Base-by-base conservation (phyloP, 92 coral and sea anemone genomes). In the Chrysogorgia sp. region DNA sequence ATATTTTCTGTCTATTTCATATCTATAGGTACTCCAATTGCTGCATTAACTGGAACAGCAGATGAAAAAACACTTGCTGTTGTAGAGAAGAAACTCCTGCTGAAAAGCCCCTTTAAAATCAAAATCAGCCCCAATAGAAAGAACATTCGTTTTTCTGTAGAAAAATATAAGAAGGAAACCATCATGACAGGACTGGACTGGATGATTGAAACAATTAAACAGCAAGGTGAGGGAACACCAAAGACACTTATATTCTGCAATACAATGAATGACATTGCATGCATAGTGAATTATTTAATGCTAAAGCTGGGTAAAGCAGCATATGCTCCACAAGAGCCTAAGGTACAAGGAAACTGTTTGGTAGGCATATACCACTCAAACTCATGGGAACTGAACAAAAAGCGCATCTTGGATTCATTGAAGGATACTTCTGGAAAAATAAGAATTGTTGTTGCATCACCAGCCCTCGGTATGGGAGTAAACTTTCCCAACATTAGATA, bases 401-500 rank as follows among this genome's bases (percentile, higher is more conserved):
- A 72, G 9, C 22, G 76, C 12, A 75, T 74, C 2, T 6, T 53
- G 5, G 22, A 56, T 3, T 77, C 84, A 1, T 58, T 77, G 13
- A 84, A 78, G 34, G 45, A 41, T 68, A 70, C 12, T 10, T 10
- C 58, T 32, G 87, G 87, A n/a, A 83, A 64, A 56, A 55, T 63
- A 10, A 76, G 79, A 55, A 63, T 76, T 3, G 83, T 64, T 13
- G 77, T 83, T 17, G 75, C 83, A 12, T 33, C 77, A 43, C 10
- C 88, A 23, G 88, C 88, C 23, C 83, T 84, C n/a, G 77, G 87
- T 56, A 83, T 83, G 83, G 83, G 87, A n/a, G 65, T 75, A 10
- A 83, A 83, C 34, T 75, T 83, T 49, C 77, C 83, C 2, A 45
- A 76, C 64, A 59, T 83, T 7, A 48, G 70, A 5, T 63, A 76